Evolutionary conservation across 2,797 vertebrate species (phyloP), one percentile per base, ranked within the genome.

Genomic region (Tangara arthus): DNA sequence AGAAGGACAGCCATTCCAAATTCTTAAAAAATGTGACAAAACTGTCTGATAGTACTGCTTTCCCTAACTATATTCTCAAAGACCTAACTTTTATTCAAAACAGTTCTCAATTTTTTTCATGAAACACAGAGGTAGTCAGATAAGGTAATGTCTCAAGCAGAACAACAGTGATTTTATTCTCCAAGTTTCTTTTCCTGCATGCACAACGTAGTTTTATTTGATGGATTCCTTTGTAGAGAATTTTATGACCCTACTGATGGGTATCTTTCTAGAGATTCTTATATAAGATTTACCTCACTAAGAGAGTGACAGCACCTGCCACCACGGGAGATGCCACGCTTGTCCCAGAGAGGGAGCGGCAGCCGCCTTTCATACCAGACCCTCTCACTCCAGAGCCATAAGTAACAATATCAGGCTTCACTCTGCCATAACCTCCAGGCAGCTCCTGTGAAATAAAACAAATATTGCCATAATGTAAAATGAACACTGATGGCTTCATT

Each of bases 301-400:
- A 96, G 34, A 99, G 97, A 41, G 99, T 99, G 75, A 99, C 99
- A 2, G 99, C 99, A 1, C 99, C 99, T 1, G 99, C 99, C 35
- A 99, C 99, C 81, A 99, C 99, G 10, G 99, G 99, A 60, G 99
- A 99, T 24, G 99, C 99, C 59, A 99, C 99, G 0, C 99, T 99
- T 93, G 99, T 99, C 41, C 99, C 99, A 3, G 99, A 99, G 64
- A 99, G 98, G 5, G 99, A 99, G 49, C 99, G 99, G 72, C 99
- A 99, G 9, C 99, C 99, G 28, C 99, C 99, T 90, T 99, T 99
- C 98, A 99, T 98, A 10, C 99, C 99, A 3, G 99, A 99, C 11
- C 99, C 99, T 30, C 99, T 98, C 47, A 99, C 99, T 4, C 99
- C 99, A 11, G 99, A 99, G n/a, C 99, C 99, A 0, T 99, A 99